phyloP scores from a whole-genome alignment of 2,113 vertebrate genomes.

The Vidua chalybeata region DNA sequence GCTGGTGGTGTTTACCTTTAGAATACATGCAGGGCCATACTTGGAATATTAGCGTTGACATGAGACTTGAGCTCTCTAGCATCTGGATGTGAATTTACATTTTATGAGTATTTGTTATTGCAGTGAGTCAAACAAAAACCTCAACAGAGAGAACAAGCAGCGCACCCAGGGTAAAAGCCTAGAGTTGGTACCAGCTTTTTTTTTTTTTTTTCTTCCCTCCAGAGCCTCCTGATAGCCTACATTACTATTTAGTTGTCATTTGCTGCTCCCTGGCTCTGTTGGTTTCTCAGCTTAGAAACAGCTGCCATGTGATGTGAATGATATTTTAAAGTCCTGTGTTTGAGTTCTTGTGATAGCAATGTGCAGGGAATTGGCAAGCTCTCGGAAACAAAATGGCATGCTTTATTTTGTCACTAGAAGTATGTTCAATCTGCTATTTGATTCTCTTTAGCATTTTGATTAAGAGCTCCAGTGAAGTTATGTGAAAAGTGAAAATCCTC shows the following conservation, averaged over 20 bases:
- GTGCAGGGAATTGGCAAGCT: constrained; percentile 60
- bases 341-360: constrained; percentile 46
- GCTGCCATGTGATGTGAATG: constrained; percentile 48
- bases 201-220: no score
- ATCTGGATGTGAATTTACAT: constrained; percentile 3
- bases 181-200: background rate
- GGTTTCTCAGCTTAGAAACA: constrained; percentile 33
- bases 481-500: constrained; percentile 59
- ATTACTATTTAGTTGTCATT: background rate
- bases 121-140: background rate
- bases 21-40: background rate
- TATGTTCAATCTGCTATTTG: constrained; percentile 53
- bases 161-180: background rate
- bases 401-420: constrained; percentile 63
- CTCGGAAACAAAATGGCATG: constrained; percentile 37
- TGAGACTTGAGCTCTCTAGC: background rate
- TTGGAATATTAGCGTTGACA: background rate
- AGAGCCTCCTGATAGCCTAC: background rate
- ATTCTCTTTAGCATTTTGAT: constrained; percentile 59
- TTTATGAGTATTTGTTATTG: background rate
- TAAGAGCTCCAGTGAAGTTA: constrained; percentile 59
- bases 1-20: background rate
- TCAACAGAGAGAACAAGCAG: background rate
- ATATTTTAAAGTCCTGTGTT: constrained; percentile 52
- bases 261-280: background rate